phyloP scores from a whole-genome alignment of 2,797 vertebrate genomes.

The Anguilla anguilla region DNA sequence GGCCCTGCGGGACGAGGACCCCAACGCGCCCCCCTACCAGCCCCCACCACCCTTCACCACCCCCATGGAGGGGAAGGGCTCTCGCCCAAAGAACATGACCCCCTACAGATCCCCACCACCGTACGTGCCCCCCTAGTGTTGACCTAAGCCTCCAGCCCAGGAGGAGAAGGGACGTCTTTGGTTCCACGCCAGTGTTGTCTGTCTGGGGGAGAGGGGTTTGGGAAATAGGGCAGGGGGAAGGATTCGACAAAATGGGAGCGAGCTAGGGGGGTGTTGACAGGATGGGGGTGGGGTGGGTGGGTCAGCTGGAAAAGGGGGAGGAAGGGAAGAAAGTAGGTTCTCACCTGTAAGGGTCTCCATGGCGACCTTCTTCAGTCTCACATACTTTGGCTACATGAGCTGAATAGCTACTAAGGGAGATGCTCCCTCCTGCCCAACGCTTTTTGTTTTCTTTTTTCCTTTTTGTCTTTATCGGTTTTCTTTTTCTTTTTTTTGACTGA shows the following conservation, averaged over 20 bases:
- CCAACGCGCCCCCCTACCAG: constrained; percentile 93
- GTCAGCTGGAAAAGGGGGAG: constrained; percentile 58
- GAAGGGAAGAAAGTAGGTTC: constrained; percentile 60
- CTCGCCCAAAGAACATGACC: constrained; percentile 99
- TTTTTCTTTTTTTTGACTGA: constrained; percentile 55
- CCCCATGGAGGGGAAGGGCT: constrained; percentile 96
- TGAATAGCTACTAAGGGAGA: constrained; percentile 55
- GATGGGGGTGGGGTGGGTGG: constrained; percentile 42
- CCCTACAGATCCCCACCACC: constrained; percentile 96
- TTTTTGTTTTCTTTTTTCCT: constrained; percentile 56
- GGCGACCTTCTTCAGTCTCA: constrained; percentile 66
- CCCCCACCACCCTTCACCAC: constrained; percentile 95
- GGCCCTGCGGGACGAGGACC: constrained; percentile 92
- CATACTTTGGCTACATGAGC: constrained; percentile 54
- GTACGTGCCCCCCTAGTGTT: constrained; percentile 94
- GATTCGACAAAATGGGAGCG: constrained; percentile 58
- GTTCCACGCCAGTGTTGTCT: constrained; percentile 84
- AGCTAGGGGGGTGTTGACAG: constrained; percentile 36
- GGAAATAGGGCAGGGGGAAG: constrained; percentile 46
- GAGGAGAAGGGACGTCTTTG: constrained; percentile 76
- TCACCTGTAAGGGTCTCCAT: constrained; percentile 66
- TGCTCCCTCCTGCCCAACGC: constrained; percentile 58
- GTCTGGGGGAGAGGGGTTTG: constrained; percentile 44
- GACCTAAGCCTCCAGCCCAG: constrained; percentile 60
- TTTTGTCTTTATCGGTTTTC: constrained; percentile 60